These are phyloP conservation scores for Pedicia rivosa DNA, from an alignment of 2,888 invertebrate genomes.

Conservation along the genomic window DNA sequence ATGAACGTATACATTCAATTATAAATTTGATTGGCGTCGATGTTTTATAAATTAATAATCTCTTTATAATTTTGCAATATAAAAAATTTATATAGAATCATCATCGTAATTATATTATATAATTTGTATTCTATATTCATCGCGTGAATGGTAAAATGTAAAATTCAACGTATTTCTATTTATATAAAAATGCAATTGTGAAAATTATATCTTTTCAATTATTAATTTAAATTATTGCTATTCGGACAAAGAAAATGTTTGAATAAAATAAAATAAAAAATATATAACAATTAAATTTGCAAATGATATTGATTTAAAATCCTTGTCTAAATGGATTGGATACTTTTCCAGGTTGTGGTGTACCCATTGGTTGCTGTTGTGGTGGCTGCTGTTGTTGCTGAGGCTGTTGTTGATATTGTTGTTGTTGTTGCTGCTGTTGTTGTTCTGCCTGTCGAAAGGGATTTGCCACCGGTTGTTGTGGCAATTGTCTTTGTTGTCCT, in stretches of 20 bases:
- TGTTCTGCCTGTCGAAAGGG: slow-evolving; percentile 56
- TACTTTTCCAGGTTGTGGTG: slow-evolving; percentile 26
- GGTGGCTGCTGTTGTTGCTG: slow-evolving; percentile 25
- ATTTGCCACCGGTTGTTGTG: slow-evolving; percentile 37
- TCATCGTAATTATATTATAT: no score
- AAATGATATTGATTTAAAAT: slow-evolving; percentile 40
- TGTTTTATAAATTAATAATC: no score
- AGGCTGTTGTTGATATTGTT: slow-evolving; percentile 29
- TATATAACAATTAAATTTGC: slow-evolving; percentile 29
- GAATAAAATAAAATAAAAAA: slow-evolving; percentile 11
- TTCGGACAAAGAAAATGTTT: no score
- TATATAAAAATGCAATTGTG: no score
- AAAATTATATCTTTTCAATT: no score
- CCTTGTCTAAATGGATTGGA: slow-evolving; percentile 75
- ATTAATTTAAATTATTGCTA: background rate
- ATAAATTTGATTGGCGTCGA: no score
- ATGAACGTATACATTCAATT: no score
- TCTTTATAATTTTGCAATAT: no score
- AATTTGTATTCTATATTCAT: no score
- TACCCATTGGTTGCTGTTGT: slow-evolving; percentile 34
- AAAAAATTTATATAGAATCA: no score
- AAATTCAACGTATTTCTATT: no score
- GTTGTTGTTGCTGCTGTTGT: slow-evolving; percentile 29
- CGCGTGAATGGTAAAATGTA: no score
- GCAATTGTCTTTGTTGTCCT: slow-evolving; percentile 27